Evolutionary conservation across 2,888 invertebrate species (phyloP).

Genomic region (Leucania comma): DNA sequence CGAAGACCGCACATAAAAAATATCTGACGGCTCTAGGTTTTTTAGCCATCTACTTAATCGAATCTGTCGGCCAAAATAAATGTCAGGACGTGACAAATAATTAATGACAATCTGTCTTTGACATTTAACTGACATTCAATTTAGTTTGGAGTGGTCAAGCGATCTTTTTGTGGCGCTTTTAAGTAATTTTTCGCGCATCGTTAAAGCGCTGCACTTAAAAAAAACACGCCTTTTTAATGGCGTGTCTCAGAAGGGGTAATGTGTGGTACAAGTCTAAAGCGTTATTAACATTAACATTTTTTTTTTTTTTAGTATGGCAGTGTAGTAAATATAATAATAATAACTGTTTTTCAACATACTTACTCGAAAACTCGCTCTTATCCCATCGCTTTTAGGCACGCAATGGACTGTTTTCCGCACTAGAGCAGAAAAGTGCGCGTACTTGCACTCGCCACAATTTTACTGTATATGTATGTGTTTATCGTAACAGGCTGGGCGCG

Average conservation of each 20-base stretch:
- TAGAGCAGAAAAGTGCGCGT: too few relatives aligned
- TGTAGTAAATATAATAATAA: too few relatives aligned
- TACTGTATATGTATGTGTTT: too few relatives aligned
- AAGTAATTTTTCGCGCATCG: constrained; percentile 53
- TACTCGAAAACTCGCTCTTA: too few relatives aligned
- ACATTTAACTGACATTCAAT: constrained; percentile 61
- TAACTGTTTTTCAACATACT: too few relatives aligned
- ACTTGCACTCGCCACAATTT: too few relatives aligned
- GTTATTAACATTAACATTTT: neutral
- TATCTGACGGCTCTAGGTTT: too few relatives aligned
- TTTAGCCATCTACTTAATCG: constrained; percentile 4
- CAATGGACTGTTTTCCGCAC: too few relatives aligned
- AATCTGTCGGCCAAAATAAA: constrained; percentile 19
- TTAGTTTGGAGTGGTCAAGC: constrained; percentile 23
- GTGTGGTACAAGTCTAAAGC: constrained; percentile 13
- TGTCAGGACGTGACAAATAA: constrained; percentile 24
- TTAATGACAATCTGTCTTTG: constrained; percentile 37
- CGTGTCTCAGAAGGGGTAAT: neutral
- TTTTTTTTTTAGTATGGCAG: too few relatives aligned
- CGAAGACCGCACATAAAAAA: too few relatives aligned
- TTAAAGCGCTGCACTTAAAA: constrained; percentile 47
- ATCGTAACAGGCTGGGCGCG: too few relatives aligned
- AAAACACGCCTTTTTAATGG: constrained; percentile 49
- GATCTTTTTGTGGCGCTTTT: constrained; percentile 37
- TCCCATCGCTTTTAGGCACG: too few relatives aligned